phyloP scores from a whole-genome alignment of 1,140 invertebrate genomes.

The Arion vulgaris region DNA sequence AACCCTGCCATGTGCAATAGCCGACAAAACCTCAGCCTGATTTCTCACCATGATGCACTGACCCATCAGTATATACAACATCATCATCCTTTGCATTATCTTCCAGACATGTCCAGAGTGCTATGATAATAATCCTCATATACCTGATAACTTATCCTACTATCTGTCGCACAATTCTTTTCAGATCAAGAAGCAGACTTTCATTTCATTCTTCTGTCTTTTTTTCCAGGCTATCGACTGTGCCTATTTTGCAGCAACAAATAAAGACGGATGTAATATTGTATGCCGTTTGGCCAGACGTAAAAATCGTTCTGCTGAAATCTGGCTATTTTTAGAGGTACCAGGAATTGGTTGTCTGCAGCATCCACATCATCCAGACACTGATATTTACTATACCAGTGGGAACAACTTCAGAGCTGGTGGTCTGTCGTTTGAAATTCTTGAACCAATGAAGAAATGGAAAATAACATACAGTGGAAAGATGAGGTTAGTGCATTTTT shows the following conservation, averaged over 20 bases:
- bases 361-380: constrained; percentile 72
- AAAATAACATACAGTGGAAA: constrained; percentile 78
- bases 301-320: constrained; percentile 49
- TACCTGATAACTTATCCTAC: too few species aligned
- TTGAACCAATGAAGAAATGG: constrained; percentile 75
- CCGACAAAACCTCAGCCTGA: too few species aligned
- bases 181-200: too few species aligned
- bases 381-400: constrained; percentile 62
- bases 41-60: too few species aligned
- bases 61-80: too few species aligned
- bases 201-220: too few species aligned
- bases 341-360: constrained; percentile 55
- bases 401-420: constrained; percentile 73
- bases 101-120: too few species aligned
- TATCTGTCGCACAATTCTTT: too few species aligned
- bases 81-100: too few species aligned
- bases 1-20: too few species aligned
- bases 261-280: constrained; percentile 49
- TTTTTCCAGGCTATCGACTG: constrained; percentile 55
- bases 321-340: constrained; percentile 58
- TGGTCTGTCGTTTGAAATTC: constrained; percentile 76
- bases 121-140: too few species aligned
- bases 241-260: constrained; percentile 56
- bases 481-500: constrained; percentile 64
- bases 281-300: constrained; percentile 50